phyloP scores from a whole-genome alignment of 2,113 vertebrate species.

The Echinops telfairi region DNA sequence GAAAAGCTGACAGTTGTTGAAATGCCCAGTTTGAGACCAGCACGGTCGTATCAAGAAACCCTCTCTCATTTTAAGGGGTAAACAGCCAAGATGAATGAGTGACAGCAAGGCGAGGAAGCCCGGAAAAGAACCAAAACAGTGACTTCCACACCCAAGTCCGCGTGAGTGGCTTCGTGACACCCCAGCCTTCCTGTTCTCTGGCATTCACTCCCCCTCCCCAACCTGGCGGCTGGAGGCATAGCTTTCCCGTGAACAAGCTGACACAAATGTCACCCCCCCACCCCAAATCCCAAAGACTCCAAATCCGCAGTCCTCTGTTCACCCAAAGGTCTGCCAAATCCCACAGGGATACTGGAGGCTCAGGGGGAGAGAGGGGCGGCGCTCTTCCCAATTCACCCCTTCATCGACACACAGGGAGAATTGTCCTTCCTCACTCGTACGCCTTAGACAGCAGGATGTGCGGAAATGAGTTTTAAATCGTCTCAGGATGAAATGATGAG shows the following conservation, averaged over 20 bases:
- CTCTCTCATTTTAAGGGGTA: constrained; percentile 55
- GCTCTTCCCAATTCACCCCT: not conserved
- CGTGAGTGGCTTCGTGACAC: not conserved
- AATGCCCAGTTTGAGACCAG: constrained; percentile 1
- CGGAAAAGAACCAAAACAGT: not conserved
- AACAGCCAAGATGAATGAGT: constrained; percentile 25
- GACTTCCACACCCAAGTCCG: not conserved
- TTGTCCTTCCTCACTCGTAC: not conserved
- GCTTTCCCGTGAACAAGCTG: not conserved
- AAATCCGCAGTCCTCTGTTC: not conserved
- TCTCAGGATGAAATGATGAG: constrained; percentile 63
- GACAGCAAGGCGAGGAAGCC: not conserved
- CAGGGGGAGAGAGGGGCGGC: not conserved
- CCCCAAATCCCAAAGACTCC: not conserved
- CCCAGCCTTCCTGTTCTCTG: fast-evolving
- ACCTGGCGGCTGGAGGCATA: not conserved
- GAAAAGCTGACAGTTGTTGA: constrained; percentile 36
- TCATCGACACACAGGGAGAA: not conserved
- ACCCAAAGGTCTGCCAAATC: not conserved
- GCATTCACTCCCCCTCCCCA: not conserved
- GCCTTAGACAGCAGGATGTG: not conserved
- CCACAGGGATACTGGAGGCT: fast-evolving
- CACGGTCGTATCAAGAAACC: not conserved
- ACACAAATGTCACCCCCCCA: not conserved
- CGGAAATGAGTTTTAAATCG: constrained; percentile 65